A percentile compares a stretch with the other conserved stretches of the same genome.
phyloP scores from a whole-genome alignment of 2,888 invertebrate genomes.

The Drosophila siamana region DNA sequence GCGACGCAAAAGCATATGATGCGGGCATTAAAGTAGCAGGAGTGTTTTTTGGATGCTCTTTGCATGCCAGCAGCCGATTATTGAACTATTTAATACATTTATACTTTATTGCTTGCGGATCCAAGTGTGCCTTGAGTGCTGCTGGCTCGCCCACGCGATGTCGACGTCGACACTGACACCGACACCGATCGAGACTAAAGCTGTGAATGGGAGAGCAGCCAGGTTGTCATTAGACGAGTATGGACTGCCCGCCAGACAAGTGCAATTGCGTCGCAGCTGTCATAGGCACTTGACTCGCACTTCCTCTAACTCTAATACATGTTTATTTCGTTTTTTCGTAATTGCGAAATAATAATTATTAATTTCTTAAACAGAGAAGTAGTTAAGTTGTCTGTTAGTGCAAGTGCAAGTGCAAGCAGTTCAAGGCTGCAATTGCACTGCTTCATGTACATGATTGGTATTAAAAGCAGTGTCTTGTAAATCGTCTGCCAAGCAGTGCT shows the following conservation, averaged over 20 bases:
- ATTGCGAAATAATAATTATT: constrained; percentile 4
- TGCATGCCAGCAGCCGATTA: constrained; percentile 49
- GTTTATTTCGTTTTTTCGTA: constrained; percentile 6
- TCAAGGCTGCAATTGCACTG: not conserved
- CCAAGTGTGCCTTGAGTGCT: constrained; percentile 37
- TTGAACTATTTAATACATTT: constrained; percentile 46
- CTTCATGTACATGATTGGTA: not conserved
- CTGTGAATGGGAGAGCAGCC: not conserved
- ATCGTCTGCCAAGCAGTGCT: not conserved
- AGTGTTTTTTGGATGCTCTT: constrained; percentile 60
- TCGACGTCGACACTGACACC: not conserved
- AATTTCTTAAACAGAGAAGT: not conserved
- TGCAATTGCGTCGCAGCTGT: constrained; percentile 46
- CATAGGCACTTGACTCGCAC: constrained; percentile 57
- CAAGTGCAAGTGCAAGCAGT: not conserved
- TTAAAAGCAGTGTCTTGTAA: not conserved
- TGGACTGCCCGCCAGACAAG: constrained; percentile 21
- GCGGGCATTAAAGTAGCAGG: constrained; percentile 38
- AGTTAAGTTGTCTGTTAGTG: too few relatives aligned
- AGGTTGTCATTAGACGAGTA: constrained; percentile 11
- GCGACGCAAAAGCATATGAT: constrained; percentile 60
- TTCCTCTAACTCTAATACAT: constrained; percentile 45
- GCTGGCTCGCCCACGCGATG: constrained; percentile 54
- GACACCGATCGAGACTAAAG: not conserved
- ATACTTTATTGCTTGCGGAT: constrained; percentile 31